Base-by-base conservation (phyloP, 2,113 vertebrate genomes). In the Brachypteracias leptosomus region DNA sequence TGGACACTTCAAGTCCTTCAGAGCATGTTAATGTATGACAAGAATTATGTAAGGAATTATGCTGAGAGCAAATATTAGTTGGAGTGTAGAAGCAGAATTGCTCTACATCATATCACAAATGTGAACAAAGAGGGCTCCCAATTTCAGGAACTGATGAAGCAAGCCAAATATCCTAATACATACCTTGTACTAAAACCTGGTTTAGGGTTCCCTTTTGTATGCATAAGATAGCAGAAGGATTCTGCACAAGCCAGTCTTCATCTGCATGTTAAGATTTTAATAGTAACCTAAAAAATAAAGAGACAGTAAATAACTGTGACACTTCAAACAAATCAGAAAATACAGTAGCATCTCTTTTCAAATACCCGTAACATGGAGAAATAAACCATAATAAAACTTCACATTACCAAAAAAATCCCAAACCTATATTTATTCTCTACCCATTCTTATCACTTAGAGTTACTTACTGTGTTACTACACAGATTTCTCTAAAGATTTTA, bases 201-300 rank as follows among this genome's bases (percentile, higher is more conserved):
- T 63, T 93, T 78, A 67, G 73, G 74, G 86, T 75, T 93, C 52
- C 57, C 24, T 95, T 86, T 58, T 35, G 52, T 68, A 33, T 65
- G 76, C 9, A 6, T 72, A 86, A 78, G 46, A 52, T 0, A 86
- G 46, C 78, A 94, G 58, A 67, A 82, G 75, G 46, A 84, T 80
- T 95, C 76, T 90, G 72, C 82, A 90, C 29, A 81, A 95, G 80
- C 47, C 86, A 59, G 26, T 92, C 94, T 89, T 96, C 96, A 95
- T 93, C 86, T 40, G 65, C 95, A 93, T 82, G 89, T 89, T 91
- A 95, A 75, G n/a, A 78, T 67, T 81, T 81, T 81, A 93, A 78
- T 13, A 81, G 77, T 75, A 85, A 93, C 93, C 96, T 97, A 91
- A 95, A 97, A 95, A 95, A 78, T 58, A 92, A 87, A 90, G 21